Conservation (phyloP, 2,888 invertebrate species). For the Lithodes maja region DNA sequence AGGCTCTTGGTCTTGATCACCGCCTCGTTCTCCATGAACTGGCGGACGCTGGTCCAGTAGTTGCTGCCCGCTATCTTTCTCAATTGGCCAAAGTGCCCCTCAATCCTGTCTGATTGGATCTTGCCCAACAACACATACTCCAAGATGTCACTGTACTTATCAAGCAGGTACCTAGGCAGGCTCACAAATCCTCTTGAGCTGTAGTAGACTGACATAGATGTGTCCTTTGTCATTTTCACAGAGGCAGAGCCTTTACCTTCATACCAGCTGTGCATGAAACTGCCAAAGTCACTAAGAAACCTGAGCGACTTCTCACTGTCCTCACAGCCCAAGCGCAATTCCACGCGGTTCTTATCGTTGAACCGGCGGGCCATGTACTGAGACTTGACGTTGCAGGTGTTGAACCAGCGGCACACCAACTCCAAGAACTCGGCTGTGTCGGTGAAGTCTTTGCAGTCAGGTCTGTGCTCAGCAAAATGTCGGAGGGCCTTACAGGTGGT, state of each 20-base stretch:
- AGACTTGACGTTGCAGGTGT: not conserved
- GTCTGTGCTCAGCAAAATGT: not conserved
- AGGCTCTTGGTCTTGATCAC: slow-evolving; percentile 1
- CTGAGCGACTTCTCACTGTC: not conserved
- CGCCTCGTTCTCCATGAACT: slow-evolving; percentile 29
- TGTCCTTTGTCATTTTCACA: not conserved
- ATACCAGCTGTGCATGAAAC: not conserved
- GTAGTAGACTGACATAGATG: not conserved
- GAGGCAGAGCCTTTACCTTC: not conserved
- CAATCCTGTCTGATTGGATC: slow-evolving; percentile 44
- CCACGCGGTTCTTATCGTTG: slow-evolving; percentile 14
- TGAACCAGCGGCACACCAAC: not conserved
- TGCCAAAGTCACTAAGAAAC: not conserved
- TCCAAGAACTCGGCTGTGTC: slow-evolving; percentile 8
- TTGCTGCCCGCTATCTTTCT: slow-evolving; percentile 28
- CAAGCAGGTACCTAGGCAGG: not conserved
- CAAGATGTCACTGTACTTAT: not conserved
- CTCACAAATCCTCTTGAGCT: not conserved
- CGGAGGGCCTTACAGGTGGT: not conserved
- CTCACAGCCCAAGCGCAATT: not conserved
- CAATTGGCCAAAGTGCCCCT: slow-evolving; percentile 28
- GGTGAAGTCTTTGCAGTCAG: not conserved
- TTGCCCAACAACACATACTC: slow-evolving; percentile 32
- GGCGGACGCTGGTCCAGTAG: slow-evolving; percentile 12
- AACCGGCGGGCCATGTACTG: not conserved